Evolutionary conservation across 2,113 vertebrate genomes (phyloP).

Genomic region (Urocitellus parryii): DNA sequence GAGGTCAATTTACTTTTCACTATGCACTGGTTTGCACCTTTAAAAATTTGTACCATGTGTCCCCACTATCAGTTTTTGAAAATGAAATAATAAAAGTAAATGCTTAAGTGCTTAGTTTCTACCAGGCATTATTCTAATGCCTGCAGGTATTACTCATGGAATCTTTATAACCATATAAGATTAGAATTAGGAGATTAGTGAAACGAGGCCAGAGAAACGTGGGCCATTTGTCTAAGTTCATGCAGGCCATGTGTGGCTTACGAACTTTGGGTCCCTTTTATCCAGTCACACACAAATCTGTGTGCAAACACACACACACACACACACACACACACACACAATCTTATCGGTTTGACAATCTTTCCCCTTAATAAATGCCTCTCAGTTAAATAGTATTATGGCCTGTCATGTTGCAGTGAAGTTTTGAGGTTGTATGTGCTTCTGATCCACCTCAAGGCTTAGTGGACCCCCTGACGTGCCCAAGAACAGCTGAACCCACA

Average conservation of each 20-base stretch:
- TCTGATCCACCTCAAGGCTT: background rate
- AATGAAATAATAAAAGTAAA: background rate
- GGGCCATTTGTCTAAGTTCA: background rate
- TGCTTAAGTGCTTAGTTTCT: background rate
- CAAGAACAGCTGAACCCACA: background rate
- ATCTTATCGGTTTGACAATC: background rate
- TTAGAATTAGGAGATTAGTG: background rate
- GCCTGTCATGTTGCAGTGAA: background rate
- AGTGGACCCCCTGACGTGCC: background rate
- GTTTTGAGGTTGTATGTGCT: too few species aligned
- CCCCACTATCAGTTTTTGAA: background rate
- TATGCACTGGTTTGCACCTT: background rate
- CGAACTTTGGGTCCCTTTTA: background rate
- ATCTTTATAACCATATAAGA: background rate
- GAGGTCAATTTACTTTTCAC: background rate
- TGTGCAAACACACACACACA: accelerated
- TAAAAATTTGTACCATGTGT: background rate
- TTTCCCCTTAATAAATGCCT: background rate
- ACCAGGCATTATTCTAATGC: background rate
- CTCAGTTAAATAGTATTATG: too few species aligned
- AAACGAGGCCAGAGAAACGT: background rate
- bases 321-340: too few species aligned
- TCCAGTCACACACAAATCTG: too few species aligned
- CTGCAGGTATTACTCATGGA: background rate
- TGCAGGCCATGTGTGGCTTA: background rate